These are phyloP conservation scores for Pteria penguin DNA, from an alignment of 2,888 invertebrate genomes.

Conservation along the genomic window DNA sequence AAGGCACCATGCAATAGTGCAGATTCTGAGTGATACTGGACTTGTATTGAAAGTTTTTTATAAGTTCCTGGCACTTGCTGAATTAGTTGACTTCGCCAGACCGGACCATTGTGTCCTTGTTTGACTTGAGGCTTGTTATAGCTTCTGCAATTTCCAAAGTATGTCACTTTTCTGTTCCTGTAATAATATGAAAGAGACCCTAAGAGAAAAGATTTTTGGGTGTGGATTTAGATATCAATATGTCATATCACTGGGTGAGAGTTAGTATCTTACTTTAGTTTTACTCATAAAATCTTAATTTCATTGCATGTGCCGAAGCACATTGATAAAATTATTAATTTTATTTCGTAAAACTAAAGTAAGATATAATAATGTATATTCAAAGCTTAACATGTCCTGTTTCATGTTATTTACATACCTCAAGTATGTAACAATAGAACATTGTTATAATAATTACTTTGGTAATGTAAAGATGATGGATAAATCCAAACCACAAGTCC, in stretches of 20 bases:
- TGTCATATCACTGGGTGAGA: background rate
- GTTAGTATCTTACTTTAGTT: background rate
- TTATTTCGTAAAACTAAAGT: background rate
- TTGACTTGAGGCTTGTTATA: too few species aligned
- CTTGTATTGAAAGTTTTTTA: too few species aligned
- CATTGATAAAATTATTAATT: background rate
- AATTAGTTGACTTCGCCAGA: too few species aligned
- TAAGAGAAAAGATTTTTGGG: background rate
- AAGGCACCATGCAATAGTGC: too few species aligned
- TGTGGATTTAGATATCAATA: background rate
- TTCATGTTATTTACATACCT: background rate
- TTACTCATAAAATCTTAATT: background rate
- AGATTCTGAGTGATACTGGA: too few species aligned
- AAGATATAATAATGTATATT: background rate
- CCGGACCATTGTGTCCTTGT: too few species aligned
- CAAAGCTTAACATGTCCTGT: background rate
- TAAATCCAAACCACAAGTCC: too few species aligned
- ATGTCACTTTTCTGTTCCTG: background rate
- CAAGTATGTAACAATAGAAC: background rate
- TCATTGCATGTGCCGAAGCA: background rate
- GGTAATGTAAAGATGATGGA: too few species aligned
- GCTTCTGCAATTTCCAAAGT: too few species aligned
- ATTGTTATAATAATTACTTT: too few species aligned
- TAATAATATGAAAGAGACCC: background rate
- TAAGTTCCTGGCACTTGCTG: too few species aligned